Conservation (phyloP, 2,113 vertebrate genomes). For the Dromas ardeola region DNA sequence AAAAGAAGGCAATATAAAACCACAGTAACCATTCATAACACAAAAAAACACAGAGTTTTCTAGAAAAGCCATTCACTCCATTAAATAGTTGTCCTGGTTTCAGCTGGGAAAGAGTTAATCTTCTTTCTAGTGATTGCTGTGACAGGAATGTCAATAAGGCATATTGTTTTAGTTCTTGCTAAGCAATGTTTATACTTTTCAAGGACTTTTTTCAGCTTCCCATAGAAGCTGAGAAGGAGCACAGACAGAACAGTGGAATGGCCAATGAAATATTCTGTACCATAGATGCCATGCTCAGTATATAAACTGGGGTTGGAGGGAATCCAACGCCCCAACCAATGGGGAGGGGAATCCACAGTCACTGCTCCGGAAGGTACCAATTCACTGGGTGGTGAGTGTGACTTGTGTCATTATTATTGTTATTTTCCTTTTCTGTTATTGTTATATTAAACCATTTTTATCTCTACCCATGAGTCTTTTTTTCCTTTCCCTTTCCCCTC, state of each 20-base stretch:
- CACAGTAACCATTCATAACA: neutral
- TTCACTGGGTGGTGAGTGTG: neutral
- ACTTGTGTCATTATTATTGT: neutral
- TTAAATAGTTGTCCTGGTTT: neutral
- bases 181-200: neutral
- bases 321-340: too few relatives aligned
- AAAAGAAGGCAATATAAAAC: neutral
- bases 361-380: neutral
- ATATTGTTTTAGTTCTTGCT: neutral
- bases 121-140: neutral
- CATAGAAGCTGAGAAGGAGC: neutral
- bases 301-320: neutral
- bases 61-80: neutral
- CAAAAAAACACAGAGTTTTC: neutral
- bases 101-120: neutral
- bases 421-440: neutral
- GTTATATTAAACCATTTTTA: neutral
- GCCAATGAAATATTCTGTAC: neutral
- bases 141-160: neutral
- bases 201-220: neutral
- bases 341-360: neutral
- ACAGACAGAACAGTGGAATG: neutral
- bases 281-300: neutral
- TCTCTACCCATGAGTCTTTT: neutral
- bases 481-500: neutral